A percentile compares a stretch with the other conserved stretches of the same genome.
phyloP scores from a whole-genome alignment of 2,113 vertebrate species.

The Phrynocephalus versicolor region DNA sequence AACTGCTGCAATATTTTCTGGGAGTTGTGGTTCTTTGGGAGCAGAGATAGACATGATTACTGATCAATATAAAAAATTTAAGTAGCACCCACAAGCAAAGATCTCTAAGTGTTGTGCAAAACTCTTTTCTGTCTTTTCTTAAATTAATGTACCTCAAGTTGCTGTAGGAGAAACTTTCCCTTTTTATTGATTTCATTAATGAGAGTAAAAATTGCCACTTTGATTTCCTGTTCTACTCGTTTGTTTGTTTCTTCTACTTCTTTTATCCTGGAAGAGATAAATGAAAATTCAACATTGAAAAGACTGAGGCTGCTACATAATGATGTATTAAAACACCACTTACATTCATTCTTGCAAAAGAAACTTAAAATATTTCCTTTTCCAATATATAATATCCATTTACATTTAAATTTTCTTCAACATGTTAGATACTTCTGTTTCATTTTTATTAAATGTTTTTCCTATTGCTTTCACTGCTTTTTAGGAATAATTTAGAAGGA shows the following conservation, averaged over 20 bases:
- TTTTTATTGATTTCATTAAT: constrained; percentile 99
- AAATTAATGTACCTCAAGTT: constrained; percentile 89
- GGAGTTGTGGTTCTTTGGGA: background rate
- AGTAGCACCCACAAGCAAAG: constrained; percentile 35
- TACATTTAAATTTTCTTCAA: background rate
- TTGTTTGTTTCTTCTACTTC: constrained; percentile 95
- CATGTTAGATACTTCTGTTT: background rate
- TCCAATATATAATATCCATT: background rate
- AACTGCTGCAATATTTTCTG: background rate
- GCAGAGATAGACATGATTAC: constrained; percentile 21
- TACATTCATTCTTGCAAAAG: background rate
- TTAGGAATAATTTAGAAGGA: background rate
- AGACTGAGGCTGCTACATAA: background rate
- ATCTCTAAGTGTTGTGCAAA: background rate
- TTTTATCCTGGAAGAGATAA: constrained; percentile 86
- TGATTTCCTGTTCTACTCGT: constrained; percentile 98
- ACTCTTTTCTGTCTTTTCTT: constrained; percentile 43
- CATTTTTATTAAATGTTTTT: background rate
- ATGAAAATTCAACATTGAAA: constrained; percentile 6
- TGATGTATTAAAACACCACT: background rate
- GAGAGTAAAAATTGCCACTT: constrained; percentile 98
- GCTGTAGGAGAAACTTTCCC: constrained; percentile 95
- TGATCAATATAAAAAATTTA: constrained; percentile 45
- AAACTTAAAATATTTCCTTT: background rate
- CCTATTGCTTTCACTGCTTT: background rate